These are phyloP conservation scores for Acleris emargana DNA, from an alignment of 2,888 invertebrate genomes.

Conservation along the genomic window DNA sequence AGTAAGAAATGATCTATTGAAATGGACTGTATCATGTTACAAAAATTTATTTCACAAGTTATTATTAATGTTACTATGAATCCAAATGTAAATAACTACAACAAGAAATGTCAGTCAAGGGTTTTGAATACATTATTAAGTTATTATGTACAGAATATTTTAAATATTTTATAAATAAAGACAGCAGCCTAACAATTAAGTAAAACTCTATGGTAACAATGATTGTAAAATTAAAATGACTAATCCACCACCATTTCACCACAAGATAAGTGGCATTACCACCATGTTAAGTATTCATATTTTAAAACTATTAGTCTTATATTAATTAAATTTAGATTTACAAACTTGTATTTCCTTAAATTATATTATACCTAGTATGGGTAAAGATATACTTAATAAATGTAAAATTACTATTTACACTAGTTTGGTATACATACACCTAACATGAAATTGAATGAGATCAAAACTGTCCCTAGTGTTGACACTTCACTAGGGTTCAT, in stretches of 20 bases:
- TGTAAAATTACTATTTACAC: slow-evolving; percentile 6
- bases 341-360: no score
- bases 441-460: slow-evolving; percentile 32
- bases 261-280: no score
- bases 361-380: no score
- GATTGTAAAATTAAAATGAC: no score
- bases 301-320: no score
- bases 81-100: slow-evolving; percentile 15
- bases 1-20: slow-evolving; percentile 42
- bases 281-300: no score
- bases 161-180: slow-evolving; percentile 17
- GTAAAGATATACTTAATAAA: slow-evolving; percentile 2
- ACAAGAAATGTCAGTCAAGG: slow-evolving; percentile 32
- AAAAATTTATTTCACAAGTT: slow-evolving; percentile 47
- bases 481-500: slow-evolving; percentile 11
- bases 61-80: slow-evolving; percentile 31
- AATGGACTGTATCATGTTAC: slow-evolving; percentile 32
- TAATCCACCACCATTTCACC: no score
- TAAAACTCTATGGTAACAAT: not conserved
- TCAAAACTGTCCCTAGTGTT: slow-evolving; percentile 23
- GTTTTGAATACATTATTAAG: slow-evolving; percentile 15
- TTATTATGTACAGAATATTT: slow-evolving; percentile 13
- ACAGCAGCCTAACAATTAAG: slow-evolving; percentile 2
- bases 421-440: slow-evolving; percentile 11
- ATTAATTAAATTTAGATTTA: no score